Conservation (phyloP, 92 coral and sea anemone species). For the Desmophyllum pertusum region DNA sequence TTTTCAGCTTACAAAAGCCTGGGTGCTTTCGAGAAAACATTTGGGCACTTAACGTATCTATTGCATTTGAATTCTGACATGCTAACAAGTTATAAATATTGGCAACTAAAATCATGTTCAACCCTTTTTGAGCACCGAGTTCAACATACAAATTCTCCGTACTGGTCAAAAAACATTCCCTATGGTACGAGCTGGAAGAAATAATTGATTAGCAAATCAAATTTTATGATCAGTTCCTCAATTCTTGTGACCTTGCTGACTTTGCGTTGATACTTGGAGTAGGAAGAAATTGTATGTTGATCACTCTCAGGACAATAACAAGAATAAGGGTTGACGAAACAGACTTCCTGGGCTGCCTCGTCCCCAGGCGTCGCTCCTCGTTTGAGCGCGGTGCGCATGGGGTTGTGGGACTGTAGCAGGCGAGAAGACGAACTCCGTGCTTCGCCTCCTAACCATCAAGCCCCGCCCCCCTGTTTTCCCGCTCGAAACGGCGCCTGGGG, state of each 20-base stretch:
- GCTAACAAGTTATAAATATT: not conserved
- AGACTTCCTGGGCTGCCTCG: not conserved
- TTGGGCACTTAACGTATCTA: not conserved
- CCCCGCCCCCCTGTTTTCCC: no score
- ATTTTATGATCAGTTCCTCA: no score
- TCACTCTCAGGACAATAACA: not conserved
- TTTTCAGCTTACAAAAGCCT: not conserved
- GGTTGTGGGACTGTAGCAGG: no score
- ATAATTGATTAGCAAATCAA: no score
- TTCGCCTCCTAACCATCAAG: not conserved
- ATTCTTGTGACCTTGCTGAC: not conserved
- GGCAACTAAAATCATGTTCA: not conserved
- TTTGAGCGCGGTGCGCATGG: no score
- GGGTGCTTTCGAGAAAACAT: slow-evolving; percentile 1
- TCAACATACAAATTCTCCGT: not conserved
- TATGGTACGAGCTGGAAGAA: not conserved
- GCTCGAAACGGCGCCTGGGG: no score
- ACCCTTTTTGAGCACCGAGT: not conserved
- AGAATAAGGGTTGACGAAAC: no score
- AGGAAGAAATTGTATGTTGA: not conserved
- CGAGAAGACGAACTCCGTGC: not conserved
- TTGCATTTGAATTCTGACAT: not conserved
- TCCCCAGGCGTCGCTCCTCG: no score
- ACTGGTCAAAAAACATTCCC: not conserved
- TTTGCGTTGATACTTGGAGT: not conserved